Evolutionary conservation across 2,113 vertebrate genomes (phyloP), one percentile per base, ranked within the genome.

Genomic region (Hystrix cristata): DNA sequence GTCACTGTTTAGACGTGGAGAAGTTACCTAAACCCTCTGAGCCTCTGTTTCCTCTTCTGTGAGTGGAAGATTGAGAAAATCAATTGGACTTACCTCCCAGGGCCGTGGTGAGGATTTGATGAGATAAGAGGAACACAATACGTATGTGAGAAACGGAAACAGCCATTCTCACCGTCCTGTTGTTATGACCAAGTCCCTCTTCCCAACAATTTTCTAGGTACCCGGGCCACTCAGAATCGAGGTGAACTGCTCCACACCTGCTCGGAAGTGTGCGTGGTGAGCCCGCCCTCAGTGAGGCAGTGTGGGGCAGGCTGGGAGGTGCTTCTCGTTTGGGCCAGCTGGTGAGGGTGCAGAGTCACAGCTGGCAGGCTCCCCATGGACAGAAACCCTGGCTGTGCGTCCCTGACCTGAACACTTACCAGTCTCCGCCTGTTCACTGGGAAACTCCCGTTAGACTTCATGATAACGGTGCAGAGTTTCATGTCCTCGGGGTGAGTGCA

Each of bases 401-500:
- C 48, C 90, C 88, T 97, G 92, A 91, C 97, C 98, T 98, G 91
- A 95, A 96, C 96, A 98, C 99, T 98, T 98, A 99, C 99, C 99
- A 99, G 99, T 99, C 99, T 99, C 98, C 99, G 99, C 98, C 99
- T 99, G 98, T 99, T 99, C 98, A 99, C 99, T 98, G 99, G 99
- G 98, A 99, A 99, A 97, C 99, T 99, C 98, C 99, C 99, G 96
- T 99, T 99, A 98, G 99, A 99, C 99, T 99, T 99, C 98, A 99
- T 99, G 98, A 99, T 99, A 98, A 99, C 98, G 69, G 99, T 99
- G 99, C 99, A 99, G 98, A 99, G 99, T 98, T 99, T 99, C 98
- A 99, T 99, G 98, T 99, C 99, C 98, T 99, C 99, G 60, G 99
- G 99, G 98, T 99, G 99, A 98, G 99, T 99, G 98, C 99, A 99